Base-by-base conservation (phyloP, 1,140 invertebrate species). In the Atta texana region DNA sequence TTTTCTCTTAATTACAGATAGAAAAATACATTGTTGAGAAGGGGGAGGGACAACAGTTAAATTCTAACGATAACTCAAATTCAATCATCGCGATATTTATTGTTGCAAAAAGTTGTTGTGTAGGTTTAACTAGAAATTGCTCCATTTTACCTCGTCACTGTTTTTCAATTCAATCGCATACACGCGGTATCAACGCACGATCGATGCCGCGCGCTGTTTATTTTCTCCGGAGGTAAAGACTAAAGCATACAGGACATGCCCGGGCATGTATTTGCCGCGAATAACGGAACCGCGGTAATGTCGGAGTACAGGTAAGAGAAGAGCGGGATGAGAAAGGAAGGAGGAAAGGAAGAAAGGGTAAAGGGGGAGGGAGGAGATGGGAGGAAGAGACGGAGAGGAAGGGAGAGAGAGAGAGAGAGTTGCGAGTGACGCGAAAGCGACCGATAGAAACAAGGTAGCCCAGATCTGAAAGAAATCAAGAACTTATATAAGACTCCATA, bases 261-360 rank as follows among this genome's bases (percentile, higher is more conserved):
- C 69, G 63, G 10, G 28, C 72, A n/a, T 88, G 77, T 88, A 84
- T 86, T 90, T 90, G 85, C 89, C 69, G 31, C 63, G 89, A 59
- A 90, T 91, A 91, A 91, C 89, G 89, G 89, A 91, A 91, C 81
- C 75, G 0, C 53, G 77, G 14, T 31, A 59, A 84, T 78, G 88
- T 71, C 21, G 63, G 55, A 55, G 16, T 12, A 16, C 14, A 12
- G 34, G 34, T 44, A 68, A 24, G 34, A 55, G 39, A 59, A 16
- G 55, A 61, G 49, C 28, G 31, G 31, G 31, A 34, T 64, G n/a
- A 51, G 49, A 49, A 49, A 49, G 49, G 18, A 49, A 49, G 49
- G 14, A 51, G 12, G 24, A 39, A 51, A 8, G 0, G 49, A 16
- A 49, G 49, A 53, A 31, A 31, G 3, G 31, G 3, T 0, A 12